These are phyloP conservation scores for Sycobia sp. DNA, from an alignment of 1,140 invertebrate species.

Conservation along the genomic window DNA sequence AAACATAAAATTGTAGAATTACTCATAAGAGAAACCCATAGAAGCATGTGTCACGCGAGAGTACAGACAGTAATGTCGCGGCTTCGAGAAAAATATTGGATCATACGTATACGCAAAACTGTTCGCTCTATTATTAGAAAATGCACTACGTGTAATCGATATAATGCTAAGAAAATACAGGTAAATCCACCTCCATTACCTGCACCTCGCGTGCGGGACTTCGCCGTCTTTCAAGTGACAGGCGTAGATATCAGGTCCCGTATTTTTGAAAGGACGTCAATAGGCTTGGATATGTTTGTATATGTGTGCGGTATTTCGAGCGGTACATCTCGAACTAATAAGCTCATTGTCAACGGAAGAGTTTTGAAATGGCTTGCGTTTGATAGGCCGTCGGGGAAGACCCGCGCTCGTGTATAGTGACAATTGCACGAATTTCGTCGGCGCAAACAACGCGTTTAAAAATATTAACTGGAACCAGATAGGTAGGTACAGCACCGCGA, in stretches of 20 bases:
- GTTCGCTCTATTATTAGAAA: slow-evolving; percentile 39
- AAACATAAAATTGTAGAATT: slow-evolving; percentile 35
- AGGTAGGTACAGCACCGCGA: slow-evolving; percentile 12
- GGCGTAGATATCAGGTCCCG: slow-evolving; percentile 37
- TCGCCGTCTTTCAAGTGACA: slow-evolving; percentile 34
- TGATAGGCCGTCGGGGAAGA: slow-evolving; percentile 44
- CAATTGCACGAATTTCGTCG: slow-evolving; percentile 47
- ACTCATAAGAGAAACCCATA: slow-evolving; percentile 40
- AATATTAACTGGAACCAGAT: slow-evolving; percentile 37
- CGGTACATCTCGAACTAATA: slow-evolving; percentile 36
- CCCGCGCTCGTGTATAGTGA: slow-evolving; percentile 46
- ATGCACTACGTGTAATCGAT: slow-evolving; percentile 45
- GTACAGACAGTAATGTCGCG: slow-evolving; percentile 38
- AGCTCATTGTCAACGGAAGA: slow-evolving; percentile 19
- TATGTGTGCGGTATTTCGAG: slow-evolving; percentile 36
- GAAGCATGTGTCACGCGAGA: slow-evolving; percentile 36
- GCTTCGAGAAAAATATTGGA: slow-evolving; percentile 41
- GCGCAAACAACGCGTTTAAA: slow-evolving; percentile 31
- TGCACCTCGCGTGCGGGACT: slow-evolving; percentile 33
- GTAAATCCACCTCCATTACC: slow-evolving; percentile 38
- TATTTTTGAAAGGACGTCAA: background rate
- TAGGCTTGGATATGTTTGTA: slow-evolving; percentile 37
- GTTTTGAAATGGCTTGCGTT: slow-evolving; percentile 37
- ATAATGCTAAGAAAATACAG: too few relatives aligned
- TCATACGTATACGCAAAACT: slow-evolving; percentile 35